A percentile compares a stretch with the other conserved stretches of the same genome.
Conservation (phyloP, 2,113 vertebrate genomes). For the Raja brachyura region DNA sequence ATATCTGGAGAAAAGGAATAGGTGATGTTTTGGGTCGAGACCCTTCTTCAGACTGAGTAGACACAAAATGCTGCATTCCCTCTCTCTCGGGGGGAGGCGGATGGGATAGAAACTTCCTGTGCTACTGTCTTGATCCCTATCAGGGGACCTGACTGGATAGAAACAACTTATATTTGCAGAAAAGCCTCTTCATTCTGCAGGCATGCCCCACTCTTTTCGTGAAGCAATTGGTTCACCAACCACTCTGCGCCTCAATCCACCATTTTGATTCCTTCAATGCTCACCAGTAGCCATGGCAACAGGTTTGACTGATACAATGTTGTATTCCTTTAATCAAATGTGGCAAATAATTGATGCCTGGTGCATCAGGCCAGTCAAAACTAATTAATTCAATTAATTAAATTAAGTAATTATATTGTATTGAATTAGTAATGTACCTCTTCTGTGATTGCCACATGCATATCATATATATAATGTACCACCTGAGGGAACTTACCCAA, state of each 20-base stretch:
- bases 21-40: too few species aligned
- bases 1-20: too few species aligned
- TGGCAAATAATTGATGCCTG: not conserved
- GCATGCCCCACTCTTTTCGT: not conserved
- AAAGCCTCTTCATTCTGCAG: not conserved
- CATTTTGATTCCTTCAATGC: not conserved
- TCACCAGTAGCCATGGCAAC: not conserved
- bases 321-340: not conserved
- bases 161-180: not conserved
- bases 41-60: too few species aligned
- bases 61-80: too few species aligned
- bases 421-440: not conserved
- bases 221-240: not conserved
- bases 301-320: not conserved
- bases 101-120: not conserved
- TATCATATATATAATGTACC: too few species aligned
- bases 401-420: not conserved
- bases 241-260: not conserved
- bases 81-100: too few species aligned
- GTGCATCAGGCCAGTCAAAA: not conserved
- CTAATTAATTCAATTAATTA: not conserved
- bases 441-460: too few species aligned
- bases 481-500: too few species aligned
- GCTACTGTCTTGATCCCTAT: not conserved
- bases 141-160: not conserved